Percentiles rank a stretch among this genome's conserved stretches.
phyloP scores from a whole-genome alignment of 1,140 invertebrate species.

The Melipona quadrifasciata region DNA sequence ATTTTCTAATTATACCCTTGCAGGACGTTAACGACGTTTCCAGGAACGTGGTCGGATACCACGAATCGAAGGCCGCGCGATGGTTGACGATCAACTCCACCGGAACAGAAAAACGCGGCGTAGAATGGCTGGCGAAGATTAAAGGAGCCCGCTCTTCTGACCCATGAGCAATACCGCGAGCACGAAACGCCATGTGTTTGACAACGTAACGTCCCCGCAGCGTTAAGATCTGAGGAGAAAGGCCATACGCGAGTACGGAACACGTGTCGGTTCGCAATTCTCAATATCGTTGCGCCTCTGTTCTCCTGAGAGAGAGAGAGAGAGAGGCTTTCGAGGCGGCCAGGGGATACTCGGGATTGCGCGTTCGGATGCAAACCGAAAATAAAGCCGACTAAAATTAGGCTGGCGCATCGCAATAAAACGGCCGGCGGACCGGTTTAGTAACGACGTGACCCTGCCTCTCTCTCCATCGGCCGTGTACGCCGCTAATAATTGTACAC shows the following conservation, averaged over 20 bases:
- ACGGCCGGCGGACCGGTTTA: slow-evolving; percentile 43
- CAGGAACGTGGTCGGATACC: slow-evolving; percentile 49
- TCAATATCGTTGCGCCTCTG: slow-evolving; percentile 22
- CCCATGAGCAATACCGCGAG: slow-evolving; percentile 74
- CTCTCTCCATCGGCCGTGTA: slow-evolving; percentile 7
- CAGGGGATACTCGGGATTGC: slow-evolving; percentile 58
- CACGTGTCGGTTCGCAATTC: slow-evolving; percentile 75
- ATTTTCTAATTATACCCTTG: too few relatives aligned
- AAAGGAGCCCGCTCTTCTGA: slow-evolving; percentile 72
- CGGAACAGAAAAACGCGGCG: slow-evolving; percentile 72
- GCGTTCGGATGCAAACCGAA: slow-evolving; percentile 60
- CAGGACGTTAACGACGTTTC: slow-evolving; percentile 33
- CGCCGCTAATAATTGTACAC: slow-evolving; percentile 54
- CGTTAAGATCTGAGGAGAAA: slow-evolving; percentile 75
- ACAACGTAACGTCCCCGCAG: slow-evolving; percentile 75
- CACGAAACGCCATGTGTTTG: slow-evolving; percentile 79
- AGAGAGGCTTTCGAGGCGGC: background rate
- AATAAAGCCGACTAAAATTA: slow-evolving; percentile 71
- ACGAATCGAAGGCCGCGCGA: slow-evolving; percentile 39
- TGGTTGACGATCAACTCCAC: slow-evolving; percentile 60
- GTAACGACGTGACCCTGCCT: slow-evolving; percentile 47
- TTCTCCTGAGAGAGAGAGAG: background rate
- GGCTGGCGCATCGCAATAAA: slow-evolving; percentile 64
- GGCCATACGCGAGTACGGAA: slow-evolving; percentile 67
- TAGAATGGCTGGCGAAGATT: slow-evolving; percentile 70